These are phyloP conservation scores for Epinotia bilunana DNA, from an alignment of 2,888 invertebrate species.

Conservation along the genomic window DNA sequence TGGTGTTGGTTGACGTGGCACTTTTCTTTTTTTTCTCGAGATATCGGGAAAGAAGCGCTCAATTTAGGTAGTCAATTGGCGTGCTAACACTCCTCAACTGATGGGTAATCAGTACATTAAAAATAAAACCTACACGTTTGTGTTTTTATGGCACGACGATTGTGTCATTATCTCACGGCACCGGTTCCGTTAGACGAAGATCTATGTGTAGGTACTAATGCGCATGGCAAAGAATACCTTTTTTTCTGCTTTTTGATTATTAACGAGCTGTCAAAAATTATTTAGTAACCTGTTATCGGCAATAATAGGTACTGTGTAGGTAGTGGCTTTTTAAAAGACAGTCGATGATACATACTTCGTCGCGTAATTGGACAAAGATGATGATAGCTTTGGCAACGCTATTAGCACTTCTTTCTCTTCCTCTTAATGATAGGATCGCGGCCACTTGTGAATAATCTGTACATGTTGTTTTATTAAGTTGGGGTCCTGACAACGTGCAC, in stretches of 20 bases:
- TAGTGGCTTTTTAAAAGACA: background rate
- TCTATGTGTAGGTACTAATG: constrained; percentile 3
- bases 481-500: no score
- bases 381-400: background rate
- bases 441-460: background rate
- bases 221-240: constrained; percentile 18
- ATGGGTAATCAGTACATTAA: constrained; percentile 25
- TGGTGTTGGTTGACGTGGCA: background rate
- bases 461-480: background rate
- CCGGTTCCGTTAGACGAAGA: constrained; percentile 27
- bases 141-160: constrained; percentile 32
- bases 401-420: background rate
- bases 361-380: background rate
- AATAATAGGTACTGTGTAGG: constrained; percentile 20
- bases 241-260: constrained; percentile 13
- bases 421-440: background rate
- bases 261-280: constrained; percentile 18
- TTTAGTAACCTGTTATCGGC: constrained; percentile 14
- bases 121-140: constrained; percentile 24
- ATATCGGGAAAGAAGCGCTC: background rate
- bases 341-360: background rate
- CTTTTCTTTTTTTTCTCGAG: constrained; percentile 8
- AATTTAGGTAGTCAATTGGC: constrained; percentile 5
- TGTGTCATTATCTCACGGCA: constrained; percentile 40
- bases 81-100: constrained; percentile 22